Evolutionary conservation across 2,113 vertebrate species (phyloP).

Genomic region (Onychostruthus taczanowskii): DNA sequence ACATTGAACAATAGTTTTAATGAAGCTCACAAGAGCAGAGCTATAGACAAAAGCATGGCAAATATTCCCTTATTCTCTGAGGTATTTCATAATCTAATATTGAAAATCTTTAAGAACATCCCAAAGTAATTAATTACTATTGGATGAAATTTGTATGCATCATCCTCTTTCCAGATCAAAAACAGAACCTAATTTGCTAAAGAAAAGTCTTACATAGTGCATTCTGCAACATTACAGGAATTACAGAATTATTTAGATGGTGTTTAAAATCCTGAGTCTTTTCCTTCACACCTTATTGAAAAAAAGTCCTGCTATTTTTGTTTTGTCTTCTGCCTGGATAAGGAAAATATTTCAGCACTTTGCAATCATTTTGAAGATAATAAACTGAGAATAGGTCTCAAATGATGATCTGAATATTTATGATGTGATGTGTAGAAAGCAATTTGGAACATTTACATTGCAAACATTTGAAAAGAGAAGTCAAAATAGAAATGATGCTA

Average conservation of each 20-base stretch:
- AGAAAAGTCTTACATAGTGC: slow-evolving; percentile 1
- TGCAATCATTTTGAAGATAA: not conserved
- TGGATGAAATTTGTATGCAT: slow-evolving; percentile 43
- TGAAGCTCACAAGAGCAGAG: not conserved
- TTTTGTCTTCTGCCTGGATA: not conserved
- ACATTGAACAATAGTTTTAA: not conserved
- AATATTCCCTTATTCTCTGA: not conserved
- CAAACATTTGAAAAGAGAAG: slow-evolving; percentile 15
- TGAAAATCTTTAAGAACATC: slow-evolving; percentile 12
- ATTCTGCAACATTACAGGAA: not conserved
- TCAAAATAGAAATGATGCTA: not conserved
- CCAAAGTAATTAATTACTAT: slow-evolving; percentile 32
- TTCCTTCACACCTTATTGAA: slow-evolving; percentile 37
- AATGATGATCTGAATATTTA: slow-evolving; percentile 39
- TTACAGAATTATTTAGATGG: slow-evolving; percentile 55
- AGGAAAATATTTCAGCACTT: not conserved
- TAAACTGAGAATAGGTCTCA: not conserved
- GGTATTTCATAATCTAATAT: not conserved
- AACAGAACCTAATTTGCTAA: slow-evolving; percentile 52
- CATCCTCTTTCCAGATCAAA: slow-evolving; percentile 51
- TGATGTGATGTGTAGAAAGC: not conserved
- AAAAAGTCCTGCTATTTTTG: not conserved
- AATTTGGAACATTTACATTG: slow-evolving; percentile 1
- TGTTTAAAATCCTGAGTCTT: slow-evolving; percentile 41
- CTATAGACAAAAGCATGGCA: not conserved